Base-by-base conservation (phyloP, 2,113 vertebrate genomes). In the Eurypyga helias region DNA sequence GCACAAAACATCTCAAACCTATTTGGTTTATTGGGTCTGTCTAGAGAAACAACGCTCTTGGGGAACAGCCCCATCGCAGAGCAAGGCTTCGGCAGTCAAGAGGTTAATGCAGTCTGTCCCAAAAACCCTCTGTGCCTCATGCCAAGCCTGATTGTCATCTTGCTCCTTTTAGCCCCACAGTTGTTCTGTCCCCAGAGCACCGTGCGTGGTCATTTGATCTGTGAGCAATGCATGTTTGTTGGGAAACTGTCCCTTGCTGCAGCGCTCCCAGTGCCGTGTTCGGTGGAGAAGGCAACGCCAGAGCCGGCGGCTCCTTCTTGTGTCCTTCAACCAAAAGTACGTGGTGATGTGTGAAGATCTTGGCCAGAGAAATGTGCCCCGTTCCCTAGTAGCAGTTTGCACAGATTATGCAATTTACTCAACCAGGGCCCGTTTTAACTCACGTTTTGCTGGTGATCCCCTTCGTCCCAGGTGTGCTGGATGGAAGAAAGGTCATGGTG, bases 371-470 rank as follows among this genome's bases (percentile, higher is more conserved):
- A 49, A 31, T 7, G 5, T 2, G 0, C 34, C 52, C 34, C 0
- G 0, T 72, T n/a, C 45, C 54, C 31, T n/a, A 11, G 21, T 0
- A 55, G 38, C 0, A 20, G 29, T 7, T 31, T 33, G 18, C 45
- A 69, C 26, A 45, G 33, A 43, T 82, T 17, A 43, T 51, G 34
- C 33, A 18, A 6, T 10, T 70, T 31, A 7, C 4, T 18, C 82
- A 66, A 11, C 21, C 34, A 21, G 49, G 61, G 13, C 49, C 25
- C 9, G 2, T 38, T 90, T 93, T 7, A 48, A 24, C 8, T 75
- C 0, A 1, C 9, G 34, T 81, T 81, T 58, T 77, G 49, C 19
- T 95, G 79, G 58, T 3, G 41, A 26, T 66, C 15, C 33, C 31
- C 54, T 51, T 55, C 57, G 54, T 69, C 31, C 21, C 43, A 41